phyloP scores from a whole-genome alignment of 2,797 vertebrate species.

The Diplodus puntazzo region DNA sequence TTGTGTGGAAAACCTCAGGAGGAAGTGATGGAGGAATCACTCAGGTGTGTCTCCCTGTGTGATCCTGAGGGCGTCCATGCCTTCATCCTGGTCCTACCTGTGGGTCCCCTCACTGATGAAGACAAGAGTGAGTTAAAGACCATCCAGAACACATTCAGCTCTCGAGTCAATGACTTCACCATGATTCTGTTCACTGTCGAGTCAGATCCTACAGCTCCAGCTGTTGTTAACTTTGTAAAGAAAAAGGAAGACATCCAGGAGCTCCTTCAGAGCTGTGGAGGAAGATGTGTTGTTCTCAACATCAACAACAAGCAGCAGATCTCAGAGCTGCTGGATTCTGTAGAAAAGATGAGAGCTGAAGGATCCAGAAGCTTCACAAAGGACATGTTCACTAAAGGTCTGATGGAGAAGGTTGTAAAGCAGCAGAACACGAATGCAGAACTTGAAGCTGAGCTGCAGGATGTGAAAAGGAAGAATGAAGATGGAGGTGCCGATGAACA shows the following conservation, averaged over 20 bases:
- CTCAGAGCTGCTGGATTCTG: not conserved
- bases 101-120: constrained; percentile 55
- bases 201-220: constrained; percentile 35
- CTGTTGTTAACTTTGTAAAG: not conserved
- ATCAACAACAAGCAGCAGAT: constrained; percentile 26
- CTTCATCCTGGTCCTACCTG: constrained; percentile 63
- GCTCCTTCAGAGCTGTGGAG: constrained; percentile 38
- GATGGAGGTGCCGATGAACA: not conserved
- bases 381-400: constrained; percentile 16
- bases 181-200: constrained; percentile 59
- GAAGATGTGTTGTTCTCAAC: constrained; percentile 19
- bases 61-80: constrained; percentile 76
- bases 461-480: not conserved
- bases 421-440: not conserved
- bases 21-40: constrained; percentile 80
- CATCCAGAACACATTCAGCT: constrained; percentile 56
- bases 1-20: constrained; percentile 66
- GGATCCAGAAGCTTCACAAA: constrained; percentile 15
- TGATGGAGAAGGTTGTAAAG: not conserved
- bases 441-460: not conserved
- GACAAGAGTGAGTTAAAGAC: constrained; percentile 53
- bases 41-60: constrained; percentile 76
- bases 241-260: not conserved
- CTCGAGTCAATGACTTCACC: constrained; percentile 41
- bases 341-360: not conserved